Evolutionary conservation across 2,888 invertebrate species (phyloP), one percentile per base, ranked within the genome.

Genomic region (Tenthredo mesomela): DNA sequence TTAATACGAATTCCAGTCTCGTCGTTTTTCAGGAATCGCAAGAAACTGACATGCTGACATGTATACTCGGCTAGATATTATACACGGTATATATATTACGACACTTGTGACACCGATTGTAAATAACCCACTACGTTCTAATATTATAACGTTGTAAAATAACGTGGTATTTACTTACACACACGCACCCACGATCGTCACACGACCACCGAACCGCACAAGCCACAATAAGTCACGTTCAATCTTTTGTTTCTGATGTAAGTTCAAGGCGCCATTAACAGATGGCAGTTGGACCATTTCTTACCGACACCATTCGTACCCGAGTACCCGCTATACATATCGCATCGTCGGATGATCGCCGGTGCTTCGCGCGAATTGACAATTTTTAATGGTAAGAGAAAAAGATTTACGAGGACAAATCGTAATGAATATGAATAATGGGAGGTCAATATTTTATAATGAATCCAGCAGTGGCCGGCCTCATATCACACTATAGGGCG

Each of bases 231-330:
- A 73, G 43, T 73, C 73, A 47, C 73, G 43, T 73, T 73, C 54
- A 54, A 54, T 54, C 77, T 77, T 77, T 77, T 77, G 77, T 50
- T 77, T 77, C 50, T 18, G 12, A 77, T 18, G 54, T 9, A 77
- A 77, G 77, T 77, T 50, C 77, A 54, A 77, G 77, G 77, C 50
- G 54, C 54, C 25, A 77, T 77, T 77, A 54, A 77, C n/a, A 77
- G 54, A 77, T 77, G 54, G 50, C 77, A 33, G 50, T 54, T 77
- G 71, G 15, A 77, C 54, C 29, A 77, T 77, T 25, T 77, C 33
- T 77, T 75, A 25, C 75, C 47, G 75, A 33, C 10, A 33, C 54
- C 12, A 77, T 40, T 15, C 40, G 4, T 61, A 29, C 29, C n/a
- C 10, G 12, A 9, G 0, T 65, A 12, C 29, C 65, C 65, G 29